Evolutionary conservation across 2,113 vertebrate species (phyloP).

Genomic region (Narcine bancroftii): DNA sequence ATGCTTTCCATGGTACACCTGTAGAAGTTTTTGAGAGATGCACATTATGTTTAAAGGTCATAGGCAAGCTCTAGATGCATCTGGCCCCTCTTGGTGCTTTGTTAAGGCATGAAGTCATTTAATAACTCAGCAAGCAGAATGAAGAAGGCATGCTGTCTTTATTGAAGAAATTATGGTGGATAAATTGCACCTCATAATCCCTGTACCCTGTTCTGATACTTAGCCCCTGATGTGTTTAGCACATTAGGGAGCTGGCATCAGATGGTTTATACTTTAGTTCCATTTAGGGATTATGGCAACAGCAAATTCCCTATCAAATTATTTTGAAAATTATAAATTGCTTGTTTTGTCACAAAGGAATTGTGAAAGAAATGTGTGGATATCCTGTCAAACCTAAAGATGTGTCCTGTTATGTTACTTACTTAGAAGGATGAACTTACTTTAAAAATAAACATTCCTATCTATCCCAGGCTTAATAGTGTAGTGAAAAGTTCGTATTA

Average conservation of each 20-base stretch:
- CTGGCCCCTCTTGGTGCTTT: too few species aligned
- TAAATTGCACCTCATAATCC: too few species aligned
- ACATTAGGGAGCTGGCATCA: background rate
- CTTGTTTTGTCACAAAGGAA: background rate
- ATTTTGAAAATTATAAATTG: background rate
- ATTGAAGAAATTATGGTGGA: too few species aligned
- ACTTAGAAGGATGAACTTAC: background rate
- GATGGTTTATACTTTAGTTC: background rate
- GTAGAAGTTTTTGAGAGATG: too few species aligned
- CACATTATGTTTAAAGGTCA: too few species aligned
- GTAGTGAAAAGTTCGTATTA: background rate
- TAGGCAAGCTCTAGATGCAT: too few species aligned
- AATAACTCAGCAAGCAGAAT: too few species aligned
- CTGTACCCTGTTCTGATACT: too few species aligned
- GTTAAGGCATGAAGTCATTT: too few species aligned
- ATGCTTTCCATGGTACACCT: too few species aligned
- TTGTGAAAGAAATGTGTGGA: background rate
- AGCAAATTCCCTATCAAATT: background rate
- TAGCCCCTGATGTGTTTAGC: background rate
- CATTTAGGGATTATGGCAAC: background rate
- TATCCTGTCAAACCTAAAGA: background rate
- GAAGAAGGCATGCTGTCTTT: too few species aligned
- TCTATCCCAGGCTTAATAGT: background rate
- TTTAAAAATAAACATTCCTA: constrained; percentile 1
- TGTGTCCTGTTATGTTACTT: background rate